Percentiles rank a stretch among this genome's conserved stretches.
Evolutionary conservation across 2,113 vertebrate genomes (phyloP).

Genomic region (Ifrita kowaldi): DNA sequence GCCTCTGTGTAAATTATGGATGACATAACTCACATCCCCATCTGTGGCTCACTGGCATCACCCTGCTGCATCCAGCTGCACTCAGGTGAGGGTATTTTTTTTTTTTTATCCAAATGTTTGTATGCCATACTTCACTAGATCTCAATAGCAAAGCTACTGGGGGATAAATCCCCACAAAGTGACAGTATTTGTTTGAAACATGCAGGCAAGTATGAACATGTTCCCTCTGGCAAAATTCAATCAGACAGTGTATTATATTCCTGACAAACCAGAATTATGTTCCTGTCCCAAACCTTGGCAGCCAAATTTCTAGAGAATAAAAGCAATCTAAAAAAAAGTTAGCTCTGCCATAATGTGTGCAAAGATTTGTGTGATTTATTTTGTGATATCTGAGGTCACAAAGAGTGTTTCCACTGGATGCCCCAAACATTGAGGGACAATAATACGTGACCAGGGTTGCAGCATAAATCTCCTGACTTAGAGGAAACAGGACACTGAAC

Average conservation of each 20-base stretch:
- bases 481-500: neutral
- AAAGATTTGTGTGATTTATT: neutral
- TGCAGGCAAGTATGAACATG: neutral
- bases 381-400: neutral
- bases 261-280: neutral
- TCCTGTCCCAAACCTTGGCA: neutral
- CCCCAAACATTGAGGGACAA: neutral
- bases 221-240: neutral
- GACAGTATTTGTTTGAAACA: neutral
- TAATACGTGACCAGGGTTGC: accelerated
- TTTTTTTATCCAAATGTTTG: neutral
- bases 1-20: neutral
- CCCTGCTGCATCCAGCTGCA: neutral
- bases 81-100: neutral
- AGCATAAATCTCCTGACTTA: neutral
- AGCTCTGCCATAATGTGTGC: neutral
- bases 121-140: neutral
- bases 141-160: neutral
- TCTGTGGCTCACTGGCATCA: neutral
- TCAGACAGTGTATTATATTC: neutral
- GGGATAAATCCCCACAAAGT: neutral
- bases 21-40: neutral
- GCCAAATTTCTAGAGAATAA: neutral
- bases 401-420: neutral
- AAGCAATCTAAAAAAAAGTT: neutral